Evolutionary conservation across 2,888 invertebrate species (phyloP), one percentile per base, ranked within the genome.

Genomic region (Cynaeus angustus): DNA sequence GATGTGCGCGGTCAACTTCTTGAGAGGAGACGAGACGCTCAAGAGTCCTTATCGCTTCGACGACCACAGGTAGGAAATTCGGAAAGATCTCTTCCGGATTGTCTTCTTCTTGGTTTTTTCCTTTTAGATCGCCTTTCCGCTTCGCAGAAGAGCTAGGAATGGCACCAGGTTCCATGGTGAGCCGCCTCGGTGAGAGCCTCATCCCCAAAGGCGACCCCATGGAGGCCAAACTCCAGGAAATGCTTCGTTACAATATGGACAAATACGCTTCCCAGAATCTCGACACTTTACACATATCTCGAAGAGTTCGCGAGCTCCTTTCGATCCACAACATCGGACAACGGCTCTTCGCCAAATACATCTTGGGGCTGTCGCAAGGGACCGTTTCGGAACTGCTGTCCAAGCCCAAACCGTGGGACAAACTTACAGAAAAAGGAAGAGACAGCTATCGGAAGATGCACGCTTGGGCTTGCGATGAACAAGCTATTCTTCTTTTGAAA

Each of bases 401-500:
- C 77, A 99, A 99, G 85, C 99, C 99, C 64, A 98, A 99, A 85
- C 98, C 98, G 9, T 99, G 99, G 99, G 98, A 98, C 88, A 99
- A 99, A 87, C 88, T 99, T 83, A 99, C 99, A 68, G 99, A 99
- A 88, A 99, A 99, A 86, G 99, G 99, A 33, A 89, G 99, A 65
- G 99, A 99, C 88, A 98, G 98, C 80, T 99, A 99, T 88, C 89
- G 99, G 82, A 98, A 99, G 88, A 99, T 99, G 97, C 97, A 98
- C 87, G 97, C 97, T 81, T 99, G 99, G 99, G 97, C 98, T 77
- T 95, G 95, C 85, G 99, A 99, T 88, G 98, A 98, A 84, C 94
- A 94, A 82, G 98, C 99, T 81, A 96, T 99, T 82, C 91, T 97
- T 89, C 92, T 98, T 80, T 92, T 99, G 85, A 99, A 99, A 88